Evolutionary conservation across 2,888 invertebrate genomes (phyloP).

Genomic region (Scaptomyza cyrtandrae): DNA sequence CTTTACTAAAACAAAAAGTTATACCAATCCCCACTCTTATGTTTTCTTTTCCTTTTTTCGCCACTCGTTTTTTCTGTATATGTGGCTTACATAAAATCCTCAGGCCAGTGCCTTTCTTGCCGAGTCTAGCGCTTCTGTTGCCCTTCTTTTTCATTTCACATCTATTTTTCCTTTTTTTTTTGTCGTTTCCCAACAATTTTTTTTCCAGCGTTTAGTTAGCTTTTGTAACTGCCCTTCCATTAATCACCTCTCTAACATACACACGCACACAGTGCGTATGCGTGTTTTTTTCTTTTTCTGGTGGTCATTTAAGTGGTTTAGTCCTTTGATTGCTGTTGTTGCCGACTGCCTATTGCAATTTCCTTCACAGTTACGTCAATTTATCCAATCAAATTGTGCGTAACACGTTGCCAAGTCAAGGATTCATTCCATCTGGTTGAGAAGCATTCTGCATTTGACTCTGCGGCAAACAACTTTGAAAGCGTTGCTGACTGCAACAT

Average conservation of each 20-base stretch:
- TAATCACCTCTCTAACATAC: conserved; percentile 29
- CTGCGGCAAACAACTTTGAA: conserved; percentile 15
- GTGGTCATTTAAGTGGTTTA: conserved; percentile 45
- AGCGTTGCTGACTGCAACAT: conserved; percentile 50
- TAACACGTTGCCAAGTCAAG: conserved; percentile 46
- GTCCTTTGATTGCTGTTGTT: not conserved
- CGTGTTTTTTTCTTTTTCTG: conserved; percentile 26
- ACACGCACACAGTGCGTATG: conserved; percentile 48
- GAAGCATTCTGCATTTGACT: conserved; percentile 12
- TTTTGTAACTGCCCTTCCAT: conserved; percentile 20
- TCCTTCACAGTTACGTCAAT: conserved; percentile 3
- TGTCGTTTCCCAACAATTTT: conserved; percentile 12
- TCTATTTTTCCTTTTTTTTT: conserved; percentile 27
- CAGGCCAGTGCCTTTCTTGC: conserved; percentile 5
- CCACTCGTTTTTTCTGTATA: not conserved
- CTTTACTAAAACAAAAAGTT: conserved; percentile 51
- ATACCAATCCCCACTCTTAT: conserved; percentile 1
- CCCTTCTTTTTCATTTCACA: conserved; percentile 52
- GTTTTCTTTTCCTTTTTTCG: not conserved
- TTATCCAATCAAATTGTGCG: conserved; percentile 60
- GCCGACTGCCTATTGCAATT: not conserved
- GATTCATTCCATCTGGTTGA: not conserved
- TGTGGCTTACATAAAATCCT: conserved; percentile 37
- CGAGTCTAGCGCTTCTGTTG: conserved; percentile 12
- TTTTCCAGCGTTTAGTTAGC: conserved; percentile 26